Conservation (phyloP, 1,140 invertebrate genomes). For the Steinernema khuongi region DNA sequence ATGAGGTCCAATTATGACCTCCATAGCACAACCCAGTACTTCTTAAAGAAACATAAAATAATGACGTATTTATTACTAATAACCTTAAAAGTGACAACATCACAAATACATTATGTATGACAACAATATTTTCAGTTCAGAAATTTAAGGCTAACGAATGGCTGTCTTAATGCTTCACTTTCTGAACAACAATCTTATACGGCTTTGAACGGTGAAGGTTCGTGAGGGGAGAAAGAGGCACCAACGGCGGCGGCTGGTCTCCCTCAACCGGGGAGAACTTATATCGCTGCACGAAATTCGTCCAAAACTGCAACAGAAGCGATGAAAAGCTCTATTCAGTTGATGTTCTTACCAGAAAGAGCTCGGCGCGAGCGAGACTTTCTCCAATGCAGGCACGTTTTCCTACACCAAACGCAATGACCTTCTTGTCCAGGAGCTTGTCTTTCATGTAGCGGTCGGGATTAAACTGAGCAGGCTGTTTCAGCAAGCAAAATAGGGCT, state of each 20-base stretch:
- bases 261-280: not conserved
- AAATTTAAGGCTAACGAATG: too few relatives aligned
- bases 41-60: too few relatives aligned
- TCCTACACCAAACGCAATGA: constrained; percentile 33
- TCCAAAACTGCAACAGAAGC: constrained; percentile 24
- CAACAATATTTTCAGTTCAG: too few relatives aligned
- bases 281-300: not conserved
- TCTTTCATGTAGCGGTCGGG: constrained; percentile 24
- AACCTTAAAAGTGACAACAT: too few relatives aligned
- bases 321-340: not conserved
- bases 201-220: too few relatives aligned
- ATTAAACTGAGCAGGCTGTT: constrained; percentile 27
- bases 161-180: too few relatives aligned
- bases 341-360: constrained; percentile 25
- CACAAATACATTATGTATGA: too few relatives aligned
- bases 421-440: constrained; percentile 17
- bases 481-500: not conserved
- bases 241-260: not conserved
- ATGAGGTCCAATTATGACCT: too few relatives aligned
- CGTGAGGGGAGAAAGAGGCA: too few relatives aligned
- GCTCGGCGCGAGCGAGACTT: constrained; percentile 22
- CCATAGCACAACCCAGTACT: too few relatives aligned
- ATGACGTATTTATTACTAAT: too few relatives aligned
- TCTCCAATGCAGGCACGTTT: constrained; percentile 31
- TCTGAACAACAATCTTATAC: too few relatives aligned